Percentiles rank a stretch among this genome's conserved stretches.
Conservation (phyloP, 1,140 invertebrate species). For the Euwallacea fornicatus region DNA sequence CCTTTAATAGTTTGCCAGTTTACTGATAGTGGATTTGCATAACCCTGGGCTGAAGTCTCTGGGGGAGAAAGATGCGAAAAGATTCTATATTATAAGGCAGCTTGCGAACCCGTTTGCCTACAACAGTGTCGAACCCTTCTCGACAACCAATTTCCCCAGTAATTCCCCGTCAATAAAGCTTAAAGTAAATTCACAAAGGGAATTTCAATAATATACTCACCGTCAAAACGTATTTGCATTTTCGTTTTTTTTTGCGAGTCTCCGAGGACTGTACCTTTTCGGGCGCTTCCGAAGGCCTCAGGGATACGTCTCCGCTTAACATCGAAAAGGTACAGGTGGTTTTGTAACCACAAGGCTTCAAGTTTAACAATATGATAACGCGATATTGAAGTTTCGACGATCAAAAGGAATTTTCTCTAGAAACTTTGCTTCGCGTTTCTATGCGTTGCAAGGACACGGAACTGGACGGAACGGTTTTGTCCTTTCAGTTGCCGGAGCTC, state of each 20-base stretch:
- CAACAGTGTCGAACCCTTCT: not conserved
- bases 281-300: too few species aligned
- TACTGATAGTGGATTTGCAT: too few species aligned
- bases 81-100: too few species aligned
- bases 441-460: too few species aligned
- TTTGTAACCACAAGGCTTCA: not conserved
- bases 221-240: conserved; percentile 1
- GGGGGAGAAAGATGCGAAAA: too few species aligned
- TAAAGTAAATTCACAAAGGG: conserved; percentile 1
- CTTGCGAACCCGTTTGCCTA: too few species aligned
- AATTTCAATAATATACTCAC: conserved; percentile 3
- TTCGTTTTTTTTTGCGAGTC: not conserved
- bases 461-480: too few species aligned
- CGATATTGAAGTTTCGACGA: not conserved
- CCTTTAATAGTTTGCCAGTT: too few species aligned
- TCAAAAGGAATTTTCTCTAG: not conserved
- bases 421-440: too few species aligned
- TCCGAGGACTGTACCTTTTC: not conserved
- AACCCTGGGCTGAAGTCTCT: too few species aligned
- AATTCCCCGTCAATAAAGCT: conserved; percentile 3
- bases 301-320: too few species aligned
- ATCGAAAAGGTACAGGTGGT: not conserved
- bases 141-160: not conserved
- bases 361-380: not conserved
- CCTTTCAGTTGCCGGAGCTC: too few species aligned